These are phyloP conservation scores for Crocodylus rhombifer DNA, from an alignment of 2,797 vertebrate species.

Conservation along the genomic window DNA sequence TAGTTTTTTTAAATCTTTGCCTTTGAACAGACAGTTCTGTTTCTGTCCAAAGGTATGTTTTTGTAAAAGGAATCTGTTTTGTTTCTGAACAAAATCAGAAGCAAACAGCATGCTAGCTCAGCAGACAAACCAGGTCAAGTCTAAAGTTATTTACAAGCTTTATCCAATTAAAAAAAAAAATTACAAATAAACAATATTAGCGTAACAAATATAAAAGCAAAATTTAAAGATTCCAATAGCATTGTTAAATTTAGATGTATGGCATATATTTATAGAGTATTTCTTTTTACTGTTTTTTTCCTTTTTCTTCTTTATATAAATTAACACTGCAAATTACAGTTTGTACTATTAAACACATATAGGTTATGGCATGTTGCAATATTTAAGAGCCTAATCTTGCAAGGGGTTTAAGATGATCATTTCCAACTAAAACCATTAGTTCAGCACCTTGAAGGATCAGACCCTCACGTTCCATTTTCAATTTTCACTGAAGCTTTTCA, in stretches of 20 bases:
- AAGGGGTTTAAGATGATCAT: no score
- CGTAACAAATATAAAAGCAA: neutral
- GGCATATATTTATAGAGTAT: accelerated
- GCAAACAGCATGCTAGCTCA: neutral
- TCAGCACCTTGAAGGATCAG: no score
- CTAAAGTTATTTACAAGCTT: neutral
- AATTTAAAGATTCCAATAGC: neutral
- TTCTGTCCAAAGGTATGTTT: neutral
- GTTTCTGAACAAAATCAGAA: accelerated
- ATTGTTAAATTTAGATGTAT: neutral
- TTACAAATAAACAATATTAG: no score
- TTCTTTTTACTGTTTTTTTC: neutral
- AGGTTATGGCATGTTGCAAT: neutral
- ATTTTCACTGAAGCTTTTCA: no score
- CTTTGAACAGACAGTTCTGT: neutral
- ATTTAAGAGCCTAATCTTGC: no score
- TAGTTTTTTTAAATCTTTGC: neutral
- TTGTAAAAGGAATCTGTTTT: neutral
- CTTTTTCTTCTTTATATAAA: neutral
- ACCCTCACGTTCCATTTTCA: no score
- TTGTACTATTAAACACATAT: neutral
- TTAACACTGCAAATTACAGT: neutral
- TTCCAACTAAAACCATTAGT: no score
- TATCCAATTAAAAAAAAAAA: neutral
- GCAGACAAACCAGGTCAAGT: no score